Conservation (phyloP, 2,888 invertebrate genomes). For the Drosophila bunnanda region DNA sequence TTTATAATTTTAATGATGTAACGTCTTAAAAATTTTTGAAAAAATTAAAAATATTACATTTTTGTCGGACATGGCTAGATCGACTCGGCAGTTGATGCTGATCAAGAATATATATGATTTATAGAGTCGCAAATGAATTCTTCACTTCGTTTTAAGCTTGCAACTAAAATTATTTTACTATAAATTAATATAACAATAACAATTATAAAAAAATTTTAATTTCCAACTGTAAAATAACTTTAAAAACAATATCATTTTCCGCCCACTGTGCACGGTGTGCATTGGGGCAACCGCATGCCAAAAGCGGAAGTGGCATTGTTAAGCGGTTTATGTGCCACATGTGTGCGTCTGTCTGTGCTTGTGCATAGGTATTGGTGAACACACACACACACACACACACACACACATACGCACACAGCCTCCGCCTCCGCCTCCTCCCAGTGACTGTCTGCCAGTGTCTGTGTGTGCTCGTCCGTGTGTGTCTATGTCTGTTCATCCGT, state of each 20-base stretch:
- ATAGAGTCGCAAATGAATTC: too few species aligned
- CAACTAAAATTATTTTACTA: too few species aligned
- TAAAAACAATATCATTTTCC: background rate
- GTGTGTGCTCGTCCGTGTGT: conserved; percentile 15
- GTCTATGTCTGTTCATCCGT: conserved; percentile 39
- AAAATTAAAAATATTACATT: too few species aligned
- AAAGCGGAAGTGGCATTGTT: conserved; percentile 81
- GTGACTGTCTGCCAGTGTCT: conserved; percentile 2
- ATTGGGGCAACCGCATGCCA: conserved; percentile 76
- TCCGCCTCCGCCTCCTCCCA: conserved; percentile 12
- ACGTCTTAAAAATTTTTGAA: too few species aligned
- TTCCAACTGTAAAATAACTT: too few species aligned
- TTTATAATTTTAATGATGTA: too few species aligned
- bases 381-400: background rate
- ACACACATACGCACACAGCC: conserved; percentile 1
- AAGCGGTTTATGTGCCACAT: conserved; percentile 72
- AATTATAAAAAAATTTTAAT: too few species aligned
- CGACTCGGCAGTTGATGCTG: too few species aligned
- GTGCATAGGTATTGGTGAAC: conserved; percentile 6
- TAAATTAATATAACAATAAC: too few species aligned
- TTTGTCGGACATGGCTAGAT: too few species aligned
- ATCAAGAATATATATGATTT: too few species aligned
- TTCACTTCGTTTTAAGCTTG: too few species aligned
- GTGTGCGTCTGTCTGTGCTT: conserved; percentile 35
- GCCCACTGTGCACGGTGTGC: conserved; percentile 42